A percentile compares a stretch with the other conserved stretches of the same genome.
Evolutionary conservation across 1,140 invertebrate genomes (phyloP).

Genomic region (Chironomus tepperi): DNA sequence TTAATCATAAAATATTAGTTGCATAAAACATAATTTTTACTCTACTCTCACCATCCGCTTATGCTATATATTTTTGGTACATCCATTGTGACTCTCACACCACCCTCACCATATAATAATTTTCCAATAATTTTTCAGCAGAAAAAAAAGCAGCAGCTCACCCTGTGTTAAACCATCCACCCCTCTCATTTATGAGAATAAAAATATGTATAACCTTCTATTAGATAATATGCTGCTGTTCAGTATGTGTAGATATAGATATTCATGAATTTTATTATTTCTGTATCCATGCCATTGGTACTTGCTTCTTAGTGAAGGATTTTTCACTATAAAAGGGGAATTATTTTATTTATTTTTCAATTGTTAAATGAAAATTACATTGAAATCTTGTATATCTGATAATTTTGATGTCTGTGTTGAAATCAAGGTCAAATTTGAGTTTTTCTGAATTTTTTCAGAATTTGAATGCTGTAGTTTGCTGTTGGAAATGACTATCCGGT

Average conservation of each 20-base stretch:
- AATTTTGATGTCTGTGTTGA: too few relatives aligned
- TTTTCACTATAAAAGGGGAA: too few relatives aligned
- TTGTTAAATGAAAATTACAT: too few relatives aligned
- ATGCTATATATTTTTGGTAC: not conserved
- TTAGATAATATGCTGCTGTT: not conserved
- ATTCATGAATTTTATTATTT: too few relatives aligned
- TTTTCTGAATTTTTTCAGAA: too few relatives aligned
- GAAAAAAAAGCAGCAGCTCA: not conserved
- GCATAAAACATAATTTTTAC: slow-evolving; percentile 9
- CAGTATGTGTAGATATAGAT: not conserved
- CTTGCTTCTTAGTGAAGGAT: too few relatives aligned
- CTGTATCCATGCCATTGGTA: not conserved
- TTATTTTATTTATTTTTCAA: too few relatives aligned
- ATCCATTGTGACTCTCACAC: not conserved
- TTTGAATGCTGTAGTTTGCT: too few relatives aligned
- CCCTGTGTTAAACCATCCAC: not conserved
- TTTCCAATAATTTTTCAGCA: slow-evolving; percentile 14
- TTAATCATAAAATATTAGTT: slow-evolving; percentile 24
- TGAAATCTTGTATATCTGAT: too few relatives aligned
- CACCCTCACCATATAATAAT: not conserved
- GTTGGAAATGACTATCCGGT: too few relatives aligned
- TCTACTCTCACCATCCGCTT: not conserved
- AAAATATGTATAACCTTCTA: slow-evolving; percentile 1
- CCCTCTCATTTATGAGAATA: not conserved
- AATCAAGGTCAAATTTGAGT: too few relatives aligned